These are phyloP conservation scores for Drosophila saltans DNA, from an alignment of 1,140 invertebrate genomes.

Conservation along the genomic window DNA sequence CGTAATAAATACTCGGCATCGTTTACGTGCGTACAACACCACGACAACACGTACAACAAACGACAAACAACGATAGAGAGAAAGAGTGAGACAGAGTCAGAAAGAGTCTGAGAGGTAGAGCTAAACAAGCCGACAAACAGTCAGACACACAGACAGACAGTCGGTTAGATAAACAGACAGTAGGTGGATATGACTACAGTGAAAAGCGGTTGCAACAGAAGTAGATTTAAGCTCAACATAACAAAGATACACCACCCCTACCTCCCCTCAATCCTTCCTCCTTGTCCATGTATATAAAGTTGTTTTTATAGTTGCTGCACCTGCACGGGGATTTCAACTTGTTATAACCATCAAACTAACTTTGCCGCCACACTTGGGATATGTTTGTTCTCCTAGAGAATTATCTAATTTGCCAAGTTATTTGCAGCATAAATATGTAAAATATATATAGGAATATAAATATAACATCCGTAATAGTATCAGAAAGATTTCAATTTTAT, in stretches of 20 bases:
- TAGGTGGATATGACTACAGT: background rate
- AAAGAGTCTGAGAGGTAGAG: too few species aligned
- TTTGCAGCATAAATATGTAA: slow-evolving; percentile 5
- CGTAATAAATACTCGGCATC: slow-evolving; percentile 78
- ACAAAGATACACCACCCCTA: background rate
- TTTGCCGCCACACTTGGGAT: slow-evolving; percentile 64
- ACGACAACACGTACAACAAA: slow-evolving; percentile 66
- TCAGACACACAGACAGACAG: slow-evolving; percentile 15
- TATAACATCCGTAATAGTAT: too few species aligned
- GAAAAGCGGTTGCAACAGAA: slow-evolving; percentile 2
- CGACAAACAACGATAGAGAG: slow-evolving; percentile 47
- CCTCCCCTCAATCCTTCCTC: background rate
- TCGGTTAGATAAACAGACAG: slow-evolving; percentile 5
- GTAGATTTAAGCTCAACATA: slow-evolving; percentile 1
- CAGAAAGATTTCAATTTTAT: too few species aligned
- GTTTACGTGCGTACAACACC: slow-evolving; percentile 75
- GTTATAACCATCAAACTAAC: slow-evolving; percentile 44
- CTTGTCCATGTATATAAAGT: background rate
- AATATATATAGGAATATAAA: too few species aligned
- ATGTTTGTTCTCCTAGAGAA: slow-evolving; percentile 51
- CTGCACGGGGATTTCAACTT: slow-evolving; percentile 54
- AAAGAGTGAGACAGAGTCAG: background rate
- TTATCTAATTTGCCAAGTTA: slow-evolving; percentile 65
- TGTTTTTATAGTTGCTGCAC: slow-evolving; percentile 27
- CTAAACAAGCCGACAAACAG: slow-evolving; percentile 21